phyloP scores from a whole-genome alignment of 2,113 vertebrate species.

The Prunella fulvescens region DNA sequence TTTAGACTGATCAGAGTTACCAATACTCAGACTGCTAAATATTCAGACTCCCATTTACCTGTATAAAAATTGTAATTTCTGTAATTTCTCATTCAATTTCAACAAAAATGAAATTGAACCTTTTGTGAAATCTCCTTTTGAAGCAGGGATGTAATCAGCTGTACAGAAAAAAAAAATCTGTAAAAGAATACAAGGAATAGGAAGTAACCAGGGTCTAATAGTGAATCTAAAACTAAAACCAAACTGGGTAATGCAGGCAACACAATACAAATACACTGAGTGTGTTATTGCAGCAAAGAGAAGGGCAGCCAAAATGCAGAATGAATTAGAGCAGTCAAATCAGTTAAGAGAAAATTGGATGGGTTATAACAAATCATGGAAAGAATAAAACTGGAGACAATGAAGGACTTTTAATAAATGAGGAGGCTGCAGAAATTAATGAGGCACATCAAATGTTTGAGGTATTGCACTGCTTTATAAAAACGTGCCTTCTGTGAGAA shows the following conservation, averaged over 20 bases:
- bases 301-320: constrained; percentile 32
- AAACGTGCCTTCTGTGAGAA: not conserved
- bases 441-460: constrained; percentile 10
- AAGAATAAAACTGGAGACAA: constrained; percentile 19
- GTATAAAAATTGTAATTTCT: not conserved
- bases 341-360: constrained; percentile 42
- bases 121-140: not conserved
- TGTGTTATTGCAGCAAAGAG: not conserved
- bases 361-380: constrained; percentile 28
- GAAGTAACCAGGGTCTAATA: not conserved
- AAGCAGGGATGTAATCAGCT: not conserved
- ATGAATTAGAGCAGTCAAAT: constrained; percentile 21
- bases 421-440: constrained; percentile 31
- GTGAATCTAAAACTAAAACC: not conserved
- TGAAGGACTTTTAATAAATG: not conserved
- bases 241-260: not conserved
- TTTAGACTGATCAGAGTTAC: not conserved
- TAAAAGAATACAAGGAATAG: not conserved
- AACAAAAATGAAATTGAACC: not conserved
- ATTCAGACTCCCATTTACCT: not conserved
- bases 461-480: not conserved
- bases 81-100: not conserved
- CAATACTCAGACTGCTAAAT: not conserved
- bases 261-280: not conserved
- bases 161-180: not conserved